These are phyloP conservation scores for Melinaea menophilus DNA, from an alignment of 2,888 invertebrate species.

Conservation along the genomic window DNA sequence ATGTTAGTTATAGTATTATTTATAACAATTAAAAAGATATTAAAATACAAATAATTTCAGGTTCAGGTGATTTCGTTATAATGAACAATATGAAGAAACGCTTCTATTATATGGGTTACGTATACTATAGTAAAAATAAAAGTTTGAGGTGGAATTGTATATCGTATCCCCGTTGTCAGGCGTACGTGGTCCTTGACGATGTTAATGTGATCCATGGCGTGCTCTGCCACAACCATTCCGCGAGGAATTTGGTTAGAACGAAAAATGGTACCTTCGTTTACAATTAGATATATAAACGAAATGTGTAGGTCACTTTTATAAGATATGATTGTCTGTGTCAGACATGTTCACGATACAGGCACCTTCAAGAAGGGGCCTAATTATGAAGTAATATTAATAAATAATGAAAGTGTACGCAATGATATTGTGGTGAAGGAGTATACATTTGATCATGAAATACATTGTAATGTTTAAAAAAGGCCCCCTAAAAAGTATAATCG, in stretches of 20 bases:
- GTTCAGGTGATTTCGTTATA: slow-evolving; percentile 25
- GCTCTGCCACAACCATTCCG: slow-evolving; percentile 12
- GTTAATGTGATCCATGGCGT: slow-evolving; percentile 4
- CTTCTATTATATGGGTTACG: slow-evolving; percentile 17
- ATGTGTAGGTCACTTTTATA: too few relatives aligned
- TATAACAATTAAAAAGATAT: neutral
- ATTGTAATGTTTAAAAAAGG: too few relatives aligned
- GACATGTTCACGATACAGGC: too few relatives aligned
- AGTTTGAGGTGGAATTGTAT: slow-evolving; percentile 32
- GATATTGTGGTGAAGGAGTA: too few relatives aligned
- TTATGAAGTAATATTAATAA: too few relatives aligned
- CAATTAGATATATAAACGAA: neutral
- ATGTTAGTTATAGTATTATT: neutral
- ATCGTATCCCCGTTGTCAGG: slow-evolving; percentile 29
- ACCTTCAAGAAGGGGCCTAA: too few relatives aligned
- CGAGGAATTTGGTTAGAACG: slow-evolving; percentile 2
- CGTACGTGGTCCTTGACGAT: slow-evolving; percentile 18
- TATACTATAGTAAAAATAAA: slow-evolving; percentile 33
- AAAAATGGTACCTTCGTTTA: slow-evolving; percentile 16
- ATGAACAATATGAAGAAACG: slow-evolving; percentile 26
- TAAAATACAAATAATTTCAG: slow-evolving; percentile 6
- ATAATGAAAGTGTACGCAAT: too few relatives aligned
- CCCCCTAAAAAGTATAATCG: too few relatives aligned
- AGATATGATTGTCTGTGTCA: too few relatives aligned
- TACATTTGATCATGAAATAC: too few relatives aligned